A percentile compares a stretch with the other conserved stretches of the same genome.
Conservation (phyloP, 1,140 invertebrate species). For the Potamilus streckersoni region DNA sequence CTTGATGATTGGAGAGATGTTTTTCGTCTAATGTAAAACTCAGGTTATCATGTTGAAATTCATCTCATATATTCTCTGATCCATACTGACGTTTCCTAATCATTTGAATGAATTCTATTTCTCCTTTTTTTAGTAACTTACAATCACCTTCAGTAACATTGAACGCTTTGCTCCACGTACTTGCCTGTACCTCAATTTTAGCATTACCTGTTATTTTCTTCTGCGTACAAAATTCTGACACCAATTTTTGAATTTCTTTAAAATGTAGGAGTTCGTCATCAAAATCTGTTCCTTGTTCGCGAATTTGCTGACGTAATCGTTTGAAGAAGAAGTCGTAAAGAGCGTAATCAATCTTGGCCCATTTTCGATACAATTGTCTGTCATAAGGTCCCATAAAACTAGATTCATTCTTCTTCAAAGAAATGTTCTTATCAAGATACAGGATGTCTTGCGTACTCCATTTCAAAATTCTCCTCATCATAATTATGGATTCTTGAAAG, state of each 20-base stretch:
- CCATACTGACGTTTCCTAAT: slow-evolving; percentile 12
- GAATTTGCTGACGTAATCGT: slow-evolving; percentile 16
- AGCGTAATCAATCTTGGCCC: slow-evolving; percentile 18
- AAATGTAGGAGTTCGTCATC: slow-evolving; percentile 21
- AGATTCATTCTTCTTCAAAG: not conserved
- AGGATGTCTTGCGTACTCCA: slow-evolving; percentile 50
- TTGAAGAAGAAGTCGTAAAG: slow-evolving; percentile 16
- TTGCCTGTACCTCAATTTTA: not conserved
- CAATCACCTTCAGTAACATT: slow-evolving; percentile 4
- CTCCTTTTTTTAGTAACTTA: slow-evolving; percentile 5
- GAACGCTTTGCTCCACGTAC: slow-evolving; percentile 15
- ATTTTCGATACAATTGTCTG: slow-evolving; percentile 3
- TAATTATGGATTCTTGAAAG: slow-evolving; percentile 51
- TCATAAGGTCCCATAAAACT: not conserved
- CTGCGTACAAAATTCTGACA: slow-evolving; percentile 9
- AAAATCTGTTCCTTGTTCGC: slow-evolving; percentile 8
- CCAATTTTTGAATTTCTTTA: slow-evolving; percentile 3
- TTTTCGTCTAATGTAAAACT: too few relatives aligned
- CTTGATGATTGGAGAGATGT: too few relatives aligned
- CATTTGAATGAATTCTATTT: slow-evolving; percentile 17
- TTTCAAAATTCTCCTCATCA: slow-evolving; percentile 41
- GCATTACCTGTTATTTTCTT: not conserved
- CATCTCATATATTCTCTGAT: too few relatives aligned
- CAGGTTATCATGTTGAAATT: too few relatives aligned
- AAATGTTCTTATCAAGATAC: slow-evolving; percentile 17